Conservation (phyloP, 2,888 invertebrate species). For the Glyphotaelius pellucidus region DNA sequence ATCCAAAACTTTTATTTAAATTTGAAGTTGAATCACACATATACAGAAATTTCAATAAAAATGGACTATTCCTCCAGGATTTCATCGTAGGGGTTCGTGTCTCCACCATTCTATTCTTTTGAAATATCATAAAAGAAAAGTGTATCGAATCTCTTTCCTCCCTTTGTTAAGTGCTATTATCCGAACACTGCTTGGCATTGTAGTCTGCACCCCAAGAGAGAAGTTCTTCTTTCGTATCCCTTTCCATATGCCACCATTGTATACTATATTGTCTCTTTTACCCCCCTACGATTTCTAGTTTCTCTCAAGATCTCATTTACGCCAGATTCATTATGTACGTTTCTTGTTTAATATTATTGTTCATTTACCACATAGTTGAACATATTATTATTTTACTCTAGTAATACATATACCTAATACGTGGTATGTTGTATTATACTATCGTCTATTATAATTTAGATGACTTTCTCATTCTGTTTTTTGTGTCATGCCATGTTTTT, state of each 20-base stretch:
- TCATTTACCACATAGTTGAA: not conserved
- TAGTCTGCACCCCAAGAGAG: slow-evolving; percentile 26
- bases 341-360: not conserved
- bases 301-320: not conserved
- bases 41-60: not conserved
- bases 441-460: not conserved
- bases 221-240: not conserved
- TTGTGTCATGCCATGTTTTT: not conserved
- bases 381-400: not conserved
- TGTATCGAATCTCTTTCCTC: slow-evolving; percentile 58
- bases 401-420: not conserved
- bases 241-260: not conserved
- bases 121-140: slow-evolving; percentile 63
- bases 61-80: not conserved
- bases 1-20: not conserved
- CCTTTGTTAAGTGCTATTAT: slow-evolving; percentile 63
- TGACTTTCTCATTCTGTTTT: not conserved
- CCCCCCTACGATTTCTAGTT: slow-evolving; percentile 20
- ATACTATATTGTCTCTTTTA: not conserved
- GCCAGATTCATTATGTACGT: not conserved
- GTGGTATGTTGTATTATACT: not conserved
- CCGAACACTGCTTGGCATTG: slow-evolving; percentile 53
- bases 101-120: slow-evolving; percentile 51
- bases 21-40: not conserved
- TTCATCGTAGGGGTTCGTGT: not conserved